Base-by-base conservation (phyloP, 2,113 vertebrate genomes). In the Bombycilla garrulus region DNA sequence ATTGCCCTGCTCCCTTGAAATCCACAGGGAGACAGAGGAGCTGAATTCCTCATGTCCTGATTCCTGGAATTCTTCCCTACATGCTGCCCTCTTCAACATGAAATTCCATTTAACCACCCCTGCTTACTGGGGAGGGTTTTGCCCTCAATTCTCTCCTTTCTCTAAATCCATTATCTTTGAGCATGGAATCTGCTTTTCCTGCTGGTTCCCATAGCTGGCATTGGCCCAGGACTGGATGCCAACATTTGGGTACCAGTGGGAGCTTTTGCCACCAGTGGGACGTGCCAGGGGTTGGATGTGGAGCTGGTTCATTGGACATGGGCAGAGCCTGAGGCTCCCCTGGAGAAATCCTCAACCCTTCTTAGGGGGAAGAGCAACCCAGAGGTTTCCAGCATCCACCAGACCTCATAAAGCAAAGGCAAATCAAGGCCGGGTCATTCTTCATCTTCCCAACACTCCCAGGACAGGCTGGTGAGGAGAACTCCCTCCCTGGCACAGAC, bases 221-320 rank as follows among this genome's bases (percentile, higher is more conserved):
- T 12, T 60, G 47, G 33, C 6, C 3, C 54, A 31, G 29, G 29
- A 14, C 10, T 71, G 61, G 61, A 22, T 73, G 42, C 38, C 44
- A 76, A 36, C 51, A 42, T 54, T 40, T 81, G 50, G 10, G 42
- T 83, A 35, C 26, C 48, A 60, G 20, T 7, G 48, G 50, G 54
- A 86, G 24, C 15, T 81, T 77, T 38, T 57, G 56, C 31, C 70
- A 69, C 15, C 36, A 11, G 4, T 4, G 19, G 36, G 44, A 57
- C 6, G 3, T 0, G 0, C 23, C 5, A 2, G 29, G 14, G 29
- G 60, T 33, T 74, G 64, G 56, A 73, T 3, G 0, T 81, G 21
- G 73, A 84, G 21, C 35, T 65, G 65, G 11, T 44, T 74, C 22
- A 28, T 28, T 18, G 26, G 29, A 22, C 8, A 8, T 1, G 13